These are phyloP conservation scores for Bradysia coprophila DNA, from an alignment of 1,140 invertebrate species.

Conservation along the genomic window DNA sequence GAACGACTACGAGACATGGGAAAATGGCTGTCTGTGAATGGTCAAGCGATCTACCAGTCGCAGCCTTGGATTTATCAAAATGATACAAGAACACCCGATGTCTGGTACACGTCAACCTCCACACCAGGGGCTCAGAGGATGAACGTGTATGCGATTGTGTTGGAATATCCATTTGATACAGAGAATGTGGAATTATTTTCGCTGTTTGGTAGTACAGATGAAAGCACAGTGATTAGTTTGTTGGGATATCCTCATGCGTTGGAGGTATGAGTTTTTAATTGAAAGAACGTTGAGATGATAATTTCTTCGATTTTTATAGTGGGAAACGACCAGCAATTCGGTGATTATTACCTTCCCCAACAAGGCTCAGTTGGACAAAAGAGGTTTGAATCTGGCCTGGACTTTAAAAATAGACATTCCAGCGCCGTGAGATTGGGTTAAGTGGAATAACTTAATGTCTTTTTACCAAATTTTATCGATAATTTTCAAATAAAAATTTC, in stretches of 20 bases:
- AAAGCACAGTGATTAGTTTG: conserved; percentile 8
- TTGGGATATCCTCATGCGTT: conserved; percentile 6
- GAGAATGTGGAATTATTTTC: conserved; percentile 17
- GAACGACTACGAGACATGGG: conserved; percentile 59
- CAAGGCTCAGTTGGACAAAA: no score
- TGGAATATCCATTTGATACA: conserved; percentile 21
- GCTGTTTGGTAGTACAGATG: conserved; percentile 10
- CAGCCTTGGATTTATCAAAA: conserved; percentile 66
- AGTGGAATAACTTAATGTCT: no score
- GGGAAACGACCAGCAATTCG: no score
- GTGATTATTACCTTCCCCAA: no score
- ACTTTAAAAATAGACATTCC: no score
- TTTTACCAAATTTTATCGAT: no score
- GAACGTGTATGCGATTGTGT: conserved; percentile 15
- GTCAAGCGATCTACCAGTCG: conserved; percentile 74
- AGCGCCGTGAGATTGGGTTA: no score
- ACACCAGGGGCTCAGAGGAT: neutral
- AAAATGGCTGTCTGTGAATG: conserved; percentile 64
- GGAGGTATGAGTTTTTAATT: no score
- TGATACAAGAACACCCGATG: conserved; percentile 46
- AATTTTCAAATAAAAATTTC: no score
- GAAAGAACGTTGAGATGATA: no score
- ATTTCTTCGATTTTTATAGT: no score
- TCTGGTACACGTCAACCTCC: conserved; percentile 69
- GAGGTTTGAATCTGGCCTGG: no score